Base-by-base conservation (phyloP, 2,113 vertebrate genomes). In the Panurus biarmicus region DNA sequence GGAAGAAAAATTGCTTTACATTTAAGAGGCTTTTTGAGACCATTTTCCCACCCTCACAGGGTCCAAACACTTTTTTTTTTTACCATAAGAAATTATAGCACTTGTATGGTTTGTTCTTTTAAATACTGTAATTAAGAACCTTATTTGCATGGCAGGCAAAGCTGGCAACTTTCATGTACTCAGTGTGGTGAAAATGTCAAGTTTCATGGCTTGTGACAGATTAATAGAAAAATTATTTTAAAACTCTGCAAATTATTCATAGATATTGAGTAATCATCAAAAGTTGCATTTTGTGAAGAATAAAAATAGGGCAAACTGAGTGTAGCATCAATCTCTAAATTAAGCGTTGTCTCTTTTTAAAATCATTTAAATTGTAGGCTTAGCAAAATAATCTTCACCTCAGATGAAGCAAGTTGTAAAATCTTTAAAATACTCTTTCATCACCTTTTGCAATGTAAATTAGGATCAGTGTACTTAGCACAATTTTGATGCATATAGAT, bases 181-280 rank as follows among this genome's bases (percentile, higher is more conserved):
- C 90, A 88, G 73, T n/a, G 1, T 96, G 93, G 74, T 96, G 84
- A 94, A 96, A 95, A 93, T 95, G 93, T 96, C 88, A 96, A 89
- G 76, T 95, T 95, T 93, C 83, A 88, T 90, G 82, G 77, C 47
- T 95, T 92, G 62, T 94, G 93, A 93, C 88, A 94, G 94, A 96
- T 94, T 96, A 95, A 97, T 96, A 97, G 88, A 96, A 94, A 95
- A 92, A 94, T 66, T 86, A 75, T 95, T 97, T 94, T 77, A 93
- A 95, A 94, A 80, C 91, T 87, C 74, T 64, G 44, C 56, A 95
- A 88, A 81, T 95, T 94, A 95, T 96, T 97, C 92, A 90, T 86
- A 89, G 87, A 93, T 85, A 83, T 89, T 96, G 94, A 94, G 85
- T 91, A 90, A 96, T 96, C 87, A 93, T 90, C 73, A 92, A 83